These are phyloP conservation scores for Protonibea diacanthus DNA, from an alignment of 2,797 vertebrate genomes.

Conservation along the genomic window DNA sequence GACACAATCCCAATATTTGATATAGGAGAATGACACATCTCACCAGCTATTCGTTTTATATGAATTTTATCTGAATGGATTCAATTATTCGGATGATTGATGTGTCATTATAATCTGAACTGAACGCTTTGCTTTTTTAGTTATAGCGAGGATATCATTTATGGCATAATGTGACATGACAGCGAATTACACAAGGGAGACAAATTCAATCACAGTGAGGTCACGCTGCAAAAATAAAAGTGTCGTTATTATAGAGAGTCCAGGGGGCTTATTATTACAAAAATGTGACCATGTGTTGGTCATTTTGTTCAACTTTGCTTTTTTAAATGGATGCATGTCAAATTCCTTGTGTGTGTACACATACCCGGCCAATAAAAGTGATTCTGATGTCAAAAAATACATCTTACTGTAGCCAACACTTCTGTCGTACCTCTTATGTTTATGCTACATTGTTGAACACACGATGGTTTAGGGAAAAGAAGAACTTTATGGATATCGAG, in stretches of 20 bases:
- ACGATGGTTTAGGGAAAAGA: neutral
- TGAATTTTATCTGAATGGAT: slow-evolving; percentile 45
- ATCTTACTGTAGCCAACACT: neutral
- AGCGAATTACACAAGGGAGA: slow-evolving; percentile 56
- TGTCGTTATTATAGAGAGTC: neutral
- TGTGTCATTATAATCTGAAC: slow-evolving; percentile 64
- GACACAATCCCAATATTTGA: slow-evolving; percentile 68
- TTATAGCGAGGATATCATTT: slow-evolving; percentile 55
- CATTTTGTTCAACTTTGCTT: slow-evolving; percentile 22
- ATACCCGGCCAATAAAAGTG: too few species aligned
- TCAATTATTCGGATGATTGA: slow-evolving; percentile 71
- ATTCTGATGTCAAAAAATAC: too few species aligned
- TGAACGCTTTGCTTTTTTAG: slow-evolving; percentile 64
- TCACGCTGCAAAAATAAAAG: slow-evolving; percentile 29
- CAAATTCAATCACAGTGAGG: slow-evolving; percentile 52
- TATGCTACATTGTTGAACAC: neutral
- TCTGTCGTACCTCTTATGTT: neutral
- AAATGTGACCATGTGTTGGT: slow-evolving; percentile 10
- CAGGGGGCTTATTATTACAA: neutral
- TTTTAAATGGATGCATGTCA: slow-evolving; percentile 15
- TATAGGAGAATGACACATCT: slow-evolving; percentile 60
- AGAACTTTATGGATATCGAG: slow-evolving; percentile 22
- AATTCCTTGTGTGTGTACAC: too few species aligned
- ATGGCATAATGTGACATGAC: slow-evolving; percentile 67
- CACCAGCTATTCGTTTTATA: slow-evolving; percentile 56